Evolutionary conservation across 1,140 invertebrate genomes (phyloP), one percentile per base, ranked within the genome.

Genomic region (Teleogryllus occipitalis): DNA sequence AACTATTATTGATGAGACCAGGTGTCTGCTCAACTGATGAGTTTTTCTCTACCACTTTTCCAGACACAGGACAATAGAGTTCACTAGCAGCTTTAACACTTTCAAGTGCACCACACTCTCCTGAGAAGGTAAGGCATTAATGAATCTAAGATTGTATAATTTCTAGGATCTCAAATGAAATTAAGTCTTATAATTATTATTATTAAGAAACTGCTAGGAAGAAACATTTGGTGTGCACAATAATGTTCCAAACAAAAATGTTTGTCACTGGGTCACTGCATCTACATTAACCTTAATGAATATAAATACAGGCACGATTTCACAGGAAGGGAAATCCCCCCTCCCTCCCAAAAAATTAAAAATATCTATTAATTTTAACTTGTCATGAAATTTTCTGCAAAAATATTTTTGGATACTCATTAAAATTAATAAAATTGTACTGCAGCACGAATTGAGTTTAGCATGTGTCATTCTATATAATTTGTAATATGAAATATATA

Each of bases 71-170:
- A 81, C 93, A 94, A 85, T 96, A 98, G 8, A 99, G 87, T 88
- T 99, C 98, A 85, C 94, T 98, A 39, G 96, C 97, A 77, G 97
- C 97, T 87, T 99, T 99, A 0, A 99, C 97, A 87, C 97, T 98
- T 87, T 99, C 98, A 78, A 99, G 86, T 7, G 97, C 96, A 8
- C 97, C 97, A 86, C 95, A 97, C 88, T 97, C 96, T 82, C 96
- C 96, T 90, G 83, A 75, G 87, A 87, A 80, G 82, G 75, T 81
- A 47, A 81, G 82, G 76, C 15, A 21, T 8, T 74, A 74, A 15
- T 74, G 27, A 74, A 15, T 0, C n/a, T 7, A 10, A 15, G 27
- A 74, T 21, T 8, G 27, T 8, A 74, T 21, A 15, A 22, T 8
- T 12, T 21, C n/a, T 8, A 15, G 0, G 27, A 74, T 8, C 27